Conservation (phyloP, 1,140 invertebrate genomes). For the Drosophila quadrilineata region DNA sequence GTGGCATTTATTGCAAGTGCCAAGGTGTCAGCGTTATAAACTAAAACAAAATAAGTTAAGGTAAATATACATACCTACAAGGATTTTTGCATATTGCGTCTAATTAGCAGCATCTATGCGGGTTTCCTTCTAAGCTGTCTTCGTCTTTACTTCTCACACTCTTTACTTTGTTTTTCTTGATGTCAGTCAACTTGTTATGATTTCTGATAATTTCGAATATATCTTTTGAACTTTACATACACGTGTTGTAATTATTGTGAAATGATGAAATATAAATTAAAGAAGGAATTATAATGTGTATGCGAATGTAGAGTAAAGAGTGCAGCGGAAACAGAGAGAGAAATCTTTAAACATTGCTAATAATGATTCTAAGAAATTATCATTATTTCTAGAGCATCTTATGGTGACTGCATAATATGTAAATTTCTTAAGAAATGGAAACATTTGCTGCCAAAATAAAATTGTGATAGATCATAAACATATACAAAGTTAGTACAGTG, state of each 20-base stretch:
- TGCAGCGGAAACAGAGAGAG: no score
- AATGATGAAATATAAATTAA: slow-evolving; percentile 1
- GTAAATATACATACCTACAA: slow-evolving; percentile 25
- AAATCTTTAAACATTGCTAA: no score
- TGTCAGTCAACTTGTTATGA: background rate
- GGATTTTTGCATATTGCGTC: background rate
- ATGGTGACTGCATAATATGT: slow-evolving; percentile 9
- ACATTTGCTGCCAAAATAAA: slow-evolving; percentile 19
- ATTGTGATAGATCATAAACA: slow-evolving; percentile 3
- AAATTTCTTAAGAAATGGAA: slow-evolving; percentile 12
- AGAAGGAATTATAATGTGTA: background rate
- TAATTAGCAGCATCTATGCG: background rate
- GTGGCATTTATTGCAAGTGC: slow-evolving; percentile 36
- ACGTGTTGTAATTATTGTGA: slow-evolving; percentile 8
- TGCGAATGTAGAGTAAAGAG: background rate
- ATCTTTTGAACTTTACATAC: background rate
- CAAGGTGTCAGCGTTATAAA: slow-evolving; percentile 23
- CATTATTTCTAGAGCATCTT: background rate
- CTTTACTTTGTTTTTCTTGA: slow-evolving; percentile 3
- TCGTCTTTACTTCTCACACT: background rate
- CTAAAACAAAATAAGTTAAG: no score
- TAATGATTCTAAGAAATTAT: slow-evolving; percentile 1
- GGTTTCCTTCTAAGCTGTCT: background rate
- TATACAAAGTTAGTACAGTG: background rate
- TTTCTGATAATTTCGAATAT: slow-evolving; percentile 14